Conservation (phyloP, 23 tunicate species). For the Botrylloides violaceus region DNA sequence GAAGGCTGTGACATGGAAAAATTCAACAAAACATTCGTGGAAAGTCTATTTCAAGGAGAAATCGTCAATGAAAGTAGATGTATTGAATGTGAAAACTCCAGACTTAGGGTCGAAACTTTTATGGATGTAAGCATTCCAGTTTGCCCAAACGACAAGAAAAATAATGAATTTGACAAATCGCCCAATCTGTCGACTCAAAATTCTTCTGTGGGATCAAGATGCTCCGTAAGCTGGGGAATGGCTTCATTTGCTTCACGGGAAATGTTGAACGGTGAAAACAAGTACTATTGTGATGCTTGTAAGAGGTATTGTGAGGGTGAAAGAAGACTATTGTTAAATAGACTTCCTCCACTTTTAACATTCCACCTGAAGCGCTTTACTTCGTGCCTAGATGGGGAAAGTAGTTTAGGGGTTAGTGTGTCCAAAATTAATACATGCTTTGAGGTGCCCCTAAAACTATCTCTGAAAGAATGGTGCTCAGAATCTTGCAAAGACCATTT, state of each 20-base stretch:
- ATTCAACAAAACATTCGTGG: constrained; percentile 12
- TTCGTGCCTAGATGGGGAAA: constrained; percentile 21
- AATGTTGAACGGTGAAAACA: constrained; percentile 56
- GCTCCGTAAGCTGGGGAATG: constrained; percentile 54
- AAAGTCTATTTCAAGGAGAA: constrained; percentile 43
- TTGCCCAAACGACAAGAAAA: not conserved
- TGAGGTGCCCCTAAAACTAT: constrained; percentile 26
- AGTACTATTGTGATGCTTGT: constrained; percentile 51
- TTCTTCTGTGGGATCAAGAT: no score
- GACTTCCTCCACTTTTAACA: constrained; percentile 49
- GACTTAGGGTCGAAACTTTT: constrained; percentile 36
- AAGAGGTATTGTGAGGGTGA: constrained; percentile 65
- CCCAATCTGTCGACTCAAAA: not conserved
- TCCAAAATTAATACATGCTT: constrained; percentile 48
- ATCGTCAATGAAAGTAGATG: constrained; percentile 44
- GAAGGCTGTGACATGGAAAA: not conserved
- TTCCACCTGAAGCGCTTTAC: constrained; percentile 66
- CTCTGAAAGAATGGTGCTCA: constrained; percentile 40
- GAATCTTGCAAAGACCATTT: constrained; percentile 7
- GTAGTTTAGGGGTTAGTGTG: constrained; percentile 23
- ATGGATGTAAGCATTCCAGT: constrained; percentile 20
- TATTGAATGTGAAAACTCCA: constrained; percentile 55
- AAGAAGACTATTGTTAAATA: constrained; percentile 23
- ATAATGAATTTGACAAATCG: not conserved
- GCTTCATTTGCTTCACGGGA: constrained; percentile 31